Evolutionary conservation across 2,888 invertebrate genomes (phyloP).

Genomic region (Aspidapion aeneum): DNA sequence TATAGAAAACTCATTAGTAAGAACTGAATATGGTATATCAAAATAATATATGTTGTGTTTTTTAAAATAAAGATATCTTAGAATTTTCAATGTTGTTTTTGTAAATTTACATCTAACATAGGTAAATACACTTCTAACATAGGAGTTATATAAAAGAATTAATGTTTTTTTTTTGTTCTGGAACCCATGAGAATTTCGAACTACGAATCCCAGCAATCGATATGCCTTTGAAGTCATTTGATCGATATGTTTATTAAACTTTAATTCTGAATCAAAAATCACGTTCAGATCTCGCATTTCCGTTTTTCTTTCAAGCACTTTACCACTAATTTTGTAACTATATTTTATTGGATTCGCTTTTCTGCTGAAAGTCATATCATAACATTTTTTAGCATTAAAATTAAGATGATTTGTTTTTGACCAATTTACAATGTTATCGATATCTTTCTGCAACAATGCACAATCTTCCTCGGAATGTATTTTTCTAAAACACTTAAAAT

Average conservation of each 20-base stretch:
- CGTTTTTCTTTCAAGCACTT: background rate
- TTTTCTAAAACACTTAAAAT: background rate
- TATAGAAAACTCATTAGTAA: too few species aligned
- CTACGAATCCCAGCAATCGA: background rate
- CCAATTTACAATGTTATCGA: background rate
- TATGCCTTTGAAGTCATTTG: background rate
- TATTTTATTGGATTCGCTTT: background rate
- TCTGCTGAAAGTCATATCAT: background rate
- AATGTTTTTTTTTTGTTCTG: background rate
- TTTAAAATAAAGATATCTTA: too few species aligned
- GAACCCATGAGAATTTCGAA: conserved; percentile 2
- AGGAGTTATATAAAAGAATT: background rate
- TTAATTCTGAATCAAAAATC: conserved; percentile 2
- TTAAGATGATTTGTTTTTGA: background rate
- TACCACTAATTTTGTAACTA: background rate
- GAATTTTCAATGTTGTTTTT: too few species aligned
- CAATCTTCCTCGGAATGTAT: background rate
- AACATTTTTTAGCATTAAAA: conserved; percentile 1
- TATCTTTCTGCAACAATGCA: background rate
- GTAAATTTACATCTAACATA: too few species aligned
- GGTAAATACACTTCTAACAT: conserved; percentile 1
- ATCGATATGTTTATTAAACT: background rate
- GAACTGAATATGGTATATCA: too few species aligned
- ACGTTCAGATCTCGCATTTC: background rate
- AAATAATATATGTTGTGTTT: too few species aligned